Conservation (phyloP, 2,888 invertebrate genomes). For the Drosophila rellima region DNA sequence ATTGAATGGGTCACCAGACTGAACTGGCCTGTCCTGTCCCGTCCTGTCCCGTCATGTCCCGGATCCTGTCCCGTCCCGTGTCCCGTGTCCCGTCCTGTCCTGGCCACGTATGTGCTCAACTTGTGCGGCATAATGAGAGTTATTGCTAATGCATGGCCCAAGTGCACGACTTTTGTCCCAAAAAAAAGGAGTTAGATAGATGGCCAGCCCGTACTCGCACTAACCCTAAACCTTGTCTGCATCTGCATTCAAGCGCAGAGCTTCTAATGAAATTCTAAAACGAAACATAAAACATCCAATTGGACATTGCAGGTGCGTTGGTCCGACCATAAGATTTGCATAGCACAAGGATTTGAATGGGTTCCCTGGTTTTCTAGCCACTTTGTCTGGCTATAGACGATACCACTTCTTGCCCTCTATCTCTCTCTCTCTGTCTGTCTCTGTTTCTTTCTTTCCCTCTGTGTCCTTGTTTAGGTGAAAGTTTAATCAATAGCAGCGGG, state of each 20-base stretch:
- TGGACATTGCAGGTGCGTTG: slow-evolving; percentile 50
- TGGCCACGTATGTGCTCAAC: slow-evolving; percentile 32
- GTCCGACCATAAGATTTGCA: slow-evolving; percentile 37
- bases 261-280: slow-evolving; percentile 68
- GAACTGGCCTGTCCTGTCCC: neutral
- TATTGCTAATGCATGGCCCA: slow-evolving; percentile 74
- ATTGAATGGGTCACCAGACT: slow-evolving; percentile 72
- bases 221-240: slow-evolving; percentile 10
- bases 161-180: slow-evolving; percentile 29
- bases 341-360: slow-evolving; percentile 34
- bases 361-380: slow-evolving; percentile 31
- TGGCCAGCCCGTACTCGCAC: slow-evolving; percentile 3
- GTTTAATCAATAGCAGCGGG: slow-evolving; percentile 56
- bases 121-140: slow-evolving; percentile 71
- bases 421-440: neutral
- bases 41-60: neutral
- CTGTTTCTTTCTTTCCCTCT: neutral
- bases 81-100: slow-evolving; percentile 9
- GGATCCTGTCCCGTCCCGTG: slow-evolving; percentile 2
- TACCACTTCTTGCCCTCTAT: neutral
- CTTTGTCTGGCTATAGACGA: slow-evolving; percentile 25
- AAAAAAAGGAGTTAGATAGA: slow-evolving; percentile 29
- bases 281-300: slow-evolving; percentile 65
- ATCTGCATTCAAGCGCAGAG: slow-evolving; percentile 46
- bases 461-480: slow-evolving; percentile 55